Evolutionary conservation across 2,113 vertebrate genomes (phyloP).

Genomic region (Stomatorhinus ivindoensis): DNA sequence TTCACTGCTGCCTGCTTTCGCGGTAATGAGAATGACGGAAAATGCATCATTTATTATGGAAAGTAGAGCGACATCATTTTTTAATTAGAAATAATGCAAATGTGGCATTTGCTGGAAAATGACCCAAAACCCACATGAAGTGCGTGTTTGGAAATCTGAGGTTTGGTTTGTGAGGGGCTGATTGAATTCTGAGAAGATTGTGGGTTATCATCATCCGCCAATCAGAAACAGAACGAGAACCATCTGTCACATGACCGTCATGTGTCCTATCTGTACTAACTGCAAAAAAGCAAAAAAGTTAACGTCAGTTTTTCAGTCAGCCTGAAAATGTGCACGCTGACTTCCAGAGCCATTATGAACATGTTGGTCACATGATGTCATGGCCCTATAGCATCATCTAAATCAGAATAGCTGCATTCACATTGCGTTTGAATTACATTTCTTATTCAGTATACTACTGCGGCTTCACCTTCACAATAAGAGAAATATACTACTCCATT

Average conservation of each 20-base stretch:
- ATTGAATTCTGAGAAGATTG: neutral
- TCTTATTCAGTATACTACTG: slow-evolving; percentile 39
- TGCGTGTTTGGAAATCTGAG: neutral
- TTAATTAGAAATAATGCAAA: neutral
- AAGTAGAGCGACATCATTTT: neutral
- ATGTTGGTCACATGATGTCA: neutral
- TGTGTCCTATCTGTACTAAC: neutral
- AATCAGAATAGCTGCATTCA: neutral
- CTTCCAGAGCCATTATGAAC: neutral
- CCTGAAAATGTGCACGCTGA: neutral
- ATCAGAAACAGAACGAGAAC: neutral
- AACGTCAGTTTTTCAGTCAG: neutral
- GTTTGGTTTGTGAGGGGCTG: neutral
- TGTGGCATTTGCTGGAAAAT: neutral
- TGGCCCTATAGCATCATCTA: neutral
- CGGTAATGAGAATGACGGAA: neutral
- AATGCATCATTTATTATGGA: neutral
- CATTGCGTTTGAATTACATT: slow-evolving; percentile 17
- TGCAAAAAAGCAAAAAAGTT: neutral
- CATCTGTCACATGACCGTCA: neutral
- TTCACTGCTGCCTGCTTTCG: neutral
- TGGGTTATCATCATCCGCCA: neutral
- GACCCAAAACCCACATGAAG: neutral
- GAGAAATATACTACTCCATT: slow-evolving; percentile 74
- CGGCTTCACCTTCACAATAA: slow-evolving; percentile 66